Base-by-base conservation (phyloP, 2,113 vertebrate genomes). In the Spea multiplicata region DNA sequence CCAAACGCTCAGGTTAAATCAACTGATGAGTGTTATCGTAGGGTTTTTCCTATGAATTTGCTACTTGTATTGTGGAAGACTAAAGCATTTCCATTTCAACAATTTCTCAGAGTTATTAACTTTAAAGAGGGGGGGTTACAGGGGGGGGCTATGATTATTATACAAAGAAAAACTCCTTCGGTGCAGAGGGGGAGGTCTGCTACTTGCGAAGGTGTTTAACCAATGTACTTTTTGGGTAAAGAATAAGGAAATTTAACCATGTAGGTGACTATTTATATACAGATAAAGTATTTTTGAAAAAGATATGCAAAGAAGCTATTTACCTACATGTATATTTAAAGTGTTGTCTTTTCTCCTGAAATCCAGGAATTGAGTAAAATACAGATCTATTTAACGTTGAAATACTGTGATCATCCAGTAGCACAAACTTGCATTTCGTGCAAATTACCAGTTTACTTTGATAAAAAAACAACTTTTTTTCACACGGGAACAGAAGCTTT, bases 271-370 rank as follows among this genome's bases (percentile, higher is more conserved):
- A 90, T 91, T 93, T 91, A 88, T 91, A 89, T 89, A 88, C 81
- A 87, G 77, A 84, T 86, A 87, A 89, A 91, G 84, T 90, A 88
- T 90, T 92, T 93, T 92, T 91, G 82, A 89, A 88, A 30, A 85
- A 90, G 82, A 89, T 86, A 89, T 88, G 84, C 83, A 89, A 90
- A 91, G 85, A 91, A 87, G 78, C 83, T 89, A 88, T 88, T 79
- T 87, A 82, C 87, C 90, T 92, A 88, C 88, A 87, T 91, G 84
- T 88, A 88, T 91, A 91, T 91, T 92, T 90, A 90, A 92, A 88
- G 84, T 85, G 83, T 86, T 90, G 86, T 83, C 80, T 85, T 86
- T 83, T 80, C 73, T 87, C 88, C 88, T 90, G 86, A 17, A 4
- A 87, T 30, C 82, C 86, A 91, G 89, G 90, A 91, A 78, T 87